These are phyloP conservation scores for Herminia tarsipennalis DNA, from an alignment of 2,888 invertebrate genomes.

Conservation along the genomic window DNA sequence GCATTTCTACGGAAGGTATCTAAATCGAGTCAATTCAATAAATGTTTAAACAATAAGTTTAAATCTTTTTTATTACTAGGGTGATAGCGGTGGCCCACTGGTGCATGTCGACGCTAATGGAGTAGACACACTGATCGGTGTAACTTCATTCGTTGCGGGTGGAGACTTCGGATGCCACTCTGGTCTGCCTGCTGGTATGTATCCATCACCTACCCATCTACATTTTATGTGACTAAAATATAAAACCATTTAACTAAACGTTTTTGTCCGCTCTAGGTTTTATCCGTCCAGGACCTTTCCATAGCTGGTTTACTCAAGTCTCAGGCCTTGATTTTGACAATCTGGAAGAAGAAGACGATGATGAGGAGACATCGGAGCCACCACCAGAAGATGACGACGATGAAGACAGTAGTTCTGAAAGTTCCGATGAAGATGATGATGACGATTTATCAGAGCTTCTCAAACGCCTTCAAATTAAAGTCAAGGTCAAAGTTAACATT, in stretches of 20 bases:
- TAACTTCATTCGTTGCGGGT: conserved; percentile 75
- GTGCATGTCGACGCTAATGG: conserved; percentile 57
- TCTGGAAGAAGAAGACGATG: conserved; percentile 52
- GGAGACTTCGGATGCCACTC: conserved; percentile 72
- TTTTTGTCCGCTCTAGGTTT: conserved; percentile 57
- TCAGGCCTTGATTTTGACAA: conserved; percentile 72
- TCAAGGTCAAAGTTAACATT: conserved; percentile 66
- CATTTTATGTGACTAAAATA: no score
- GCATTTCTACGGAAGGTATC: no score
- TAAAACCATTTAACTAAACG: not conserved
- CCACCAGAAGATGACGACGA: conserved; percentile 4
- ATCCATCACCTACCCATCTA: no score
- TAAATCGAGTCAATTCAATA: no score
- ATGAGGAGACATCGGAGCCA: not conserved
- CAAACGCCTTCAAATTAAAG: conserved; percentile 70
- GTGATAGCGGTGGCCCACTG: conserved; percentile 79
- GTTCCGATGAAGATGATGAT: conserved; percentile 50
- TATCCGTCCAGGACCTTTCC: conserved; percentile 72
- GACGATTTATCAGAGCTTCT: conserved; percentile 59
- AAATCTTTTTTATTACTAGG: conserved; percentile 45
- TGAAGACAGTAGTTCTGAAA: conserved; percentile 24
- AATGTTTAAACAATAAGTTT: not conserved
- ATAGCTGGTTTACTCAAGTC: conserved; percentile 61
- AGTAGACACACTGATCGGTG: conserved; percentile 60
- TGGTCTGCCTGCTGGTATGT: conserved; percentile 67